Base-by-base conservation (phyloP, 2,797 vertebrate species). In the Takifugu rubripes region DNA sequence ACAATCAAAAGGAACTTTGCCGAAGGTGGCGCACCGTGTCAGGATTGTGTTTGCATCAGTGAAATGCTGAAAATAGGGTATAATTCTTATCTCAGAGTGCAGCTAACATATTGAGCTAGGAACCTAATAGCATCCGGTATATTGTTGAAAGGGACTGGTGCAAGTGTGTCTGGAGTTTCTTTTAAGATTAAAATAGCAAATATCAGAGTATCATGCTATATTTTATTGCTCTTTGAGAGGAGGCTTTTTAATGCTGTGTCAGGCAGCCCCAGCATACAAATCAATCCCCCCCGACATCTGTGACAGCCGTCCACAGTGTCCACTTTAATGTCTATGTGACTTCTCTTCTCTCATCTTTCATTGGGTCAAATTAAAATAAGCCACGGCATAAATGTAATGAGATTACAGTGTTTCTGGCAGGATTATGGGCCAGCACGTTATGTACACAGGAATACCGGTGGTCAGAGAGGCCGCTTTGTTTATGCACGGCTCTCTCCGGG, bases 1-100 rank as follows among this genome's bases (percentile, higher is more conserved):
- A 81, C 89, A 88, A 92, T 92, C 88, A 92, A 88, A 88, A 92
- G 76, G 66, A 78, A 58, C 86, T 84, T 87, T 79, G 79, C 71
- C 73, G 70, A 65, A 80, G 74, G 88, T 25, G 64, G 66, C 90
- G 87, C 81, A 84, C 74, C 72, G 78, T 84, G 87, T 89, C 88
- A 86, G 68, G 70, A 64, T 71, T 83, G 76, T 70, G 61, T 81
- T 78, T 6, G 64, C 74, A 61, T 72, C 75, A 70, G 71, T 66
- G 74, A 82, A 85, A 63, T 84, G 7, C 57, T 68, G 51, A 74
- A 56, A 79, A 45, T 54, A 62, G 73, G 36, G 11, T 14, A 14
- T 40, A 40, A 40, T 40, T 40, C 36, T 40, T 1, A 12, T 40
- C 36, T 14, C 36, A 33, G 6, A 31, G 29, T 12, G 2, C 33